Evolutionary conservation across 1,140 invertebrate genomes (phyloP), one percentile per base, ranked within the genome.

Genomic region (Anastatus disparis): DNA sequence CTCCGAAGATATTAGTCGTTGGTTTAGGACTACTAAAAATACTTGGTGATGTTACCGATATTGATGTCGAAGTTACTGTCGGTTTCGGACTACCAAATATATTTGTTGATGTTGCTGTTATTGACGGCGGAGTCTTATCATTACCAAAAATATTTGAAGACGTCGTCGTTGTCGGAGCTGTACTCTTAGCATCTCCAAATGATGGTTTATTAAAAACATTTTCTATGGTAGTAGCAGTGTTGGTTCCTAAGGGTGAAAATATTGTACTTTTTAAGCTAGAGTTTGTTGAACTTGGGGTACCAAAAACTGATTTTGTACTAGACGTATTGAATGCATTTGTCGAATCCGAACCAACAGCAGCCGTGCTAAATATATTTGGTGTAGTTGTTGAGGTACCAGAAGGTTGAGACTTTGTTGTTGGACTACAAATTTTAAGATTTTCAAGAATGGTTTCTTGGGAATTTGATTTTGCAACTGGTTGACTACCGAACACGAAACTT

Each of bases 391-490:
- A 55, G 4, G 52, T 46, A 20, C 58, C 50, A 6, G 58, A 10
- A 27, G 42, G 2, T 9, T 58, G 15, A 31, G 63, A 63, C 15
- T 66, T 42, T 0, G 8, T 42, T 2, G 24, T 46, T n/a, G 81
- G 77, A 63, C 74, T 79, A 27, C 82, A 84, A 1, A 83, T 79
- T 24, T 80, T 84, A 3, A 81, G 53, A 50, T 76, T 78, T 0
- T 81, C 78, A 0, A 75, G 31, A 20, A 13, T 48, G n/a, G 27
- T 20, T 20, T 27, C 13, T 46, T 70, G 58, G 8, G 70, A 50
- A 12, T 66, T 65, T 3, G 71, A 20, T 2, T 76, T 61, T 2
- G 27, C 12, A 2, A 53, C 6, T 38, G 35, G 12, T 22, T 68
- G 55, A 24, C 22, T 29, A 0, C 70, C 70, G 24, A 71, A 71